Evolutionary conservation across 2,113 vertebrate genomes (phyloP).

Genomic region (Strix uralensis): DNA sequence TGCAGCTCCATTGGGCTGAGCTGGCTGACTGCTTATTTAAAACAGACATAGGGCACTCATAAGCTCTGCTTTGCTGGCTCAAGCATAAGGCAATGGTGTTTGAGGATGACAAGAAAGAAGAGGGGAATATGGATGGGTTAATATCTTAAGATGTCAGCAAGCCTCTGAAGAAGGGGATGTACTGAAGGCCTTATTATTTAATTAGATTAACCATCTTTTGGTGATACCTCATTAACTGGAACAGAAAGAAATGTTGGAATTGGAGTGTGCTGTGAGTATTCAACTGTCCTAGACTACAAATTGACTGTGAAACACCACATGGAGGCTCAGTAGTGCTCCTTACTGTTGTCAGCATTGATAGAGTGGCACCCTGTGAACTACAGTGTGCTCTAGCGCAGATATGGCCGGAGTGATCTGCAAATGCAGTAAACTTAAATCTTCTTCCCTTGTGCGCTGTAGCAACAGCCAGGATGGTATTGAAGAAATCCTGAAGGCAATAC

Average conservation of each 20-base stretch:
- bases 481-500: neutral
- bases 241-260: neutral
- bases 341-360: neutral
- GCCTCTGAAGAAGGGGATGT: neutral
- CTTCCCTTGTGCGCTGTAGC: neutral
- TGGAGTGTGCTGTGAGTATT: neutral
- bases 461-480: neutral
- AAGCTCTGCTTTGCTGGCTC: neutral
- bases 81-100: neutral
- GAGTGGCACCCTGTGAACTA: neutral
- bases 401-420: neutral
- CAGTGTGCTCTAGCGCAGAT: neutral
- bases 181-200: neutral
- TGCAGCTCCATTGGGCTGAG: neutral
- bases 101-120: neutral
- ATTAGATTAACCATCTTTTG: neutral
- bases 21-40: neutral
- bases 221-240: neutral
- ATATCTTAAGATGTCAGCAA: neutral
- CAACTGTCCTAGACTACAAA: neutral
- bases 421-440: neutral
- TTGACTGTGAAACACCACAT: neutral
- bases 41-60: neutral
- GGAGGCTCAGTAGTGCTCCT: neutral
- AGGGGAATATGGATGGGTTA: neutral